These are phyloP conservation scores for Campylomormyrus numenius DNA, from an alignment of 2,113 vertebrate genomes.

Conservation along the genomic window DNA sequence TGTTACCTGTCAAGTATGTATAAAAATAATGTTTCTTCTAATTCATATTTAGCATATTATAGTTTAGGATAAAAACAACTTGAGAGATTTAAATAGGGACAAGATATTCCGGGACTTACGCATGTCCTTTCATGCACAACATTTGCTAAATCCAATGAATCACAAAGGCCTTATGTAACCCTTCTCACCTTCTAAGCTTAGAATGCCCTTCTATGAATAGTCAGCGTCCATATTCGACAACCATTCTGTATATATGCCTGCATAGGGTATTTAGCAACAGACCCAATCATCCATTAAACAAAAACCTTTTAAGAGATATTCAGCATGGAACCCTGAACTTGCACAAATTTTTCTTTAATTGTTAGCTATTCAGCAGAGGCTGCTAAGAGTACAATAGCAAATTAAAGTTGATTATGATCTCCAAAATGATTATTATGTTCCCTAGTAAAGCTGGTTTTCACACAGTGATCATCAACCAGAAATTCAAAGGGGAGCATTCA, in stretches of 20 bases:
- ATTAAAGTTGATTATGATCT: not conserved
- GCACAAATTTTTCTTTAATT: not conserved
- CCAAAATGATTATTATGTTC: not conserved
- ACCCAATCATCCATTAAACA: not conserved
- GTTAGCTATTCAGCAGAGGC: not conserved
- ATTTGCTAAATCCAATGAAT: conserved; percentile 7
- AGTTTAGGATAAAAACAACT: not conserved
- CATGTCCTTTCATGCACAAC: not conserved
- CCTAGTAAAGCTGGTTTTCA: too few relatives aligned
- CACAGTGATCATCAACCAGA: too few relatives aligned
- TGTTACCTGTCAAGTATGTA: not conserved
- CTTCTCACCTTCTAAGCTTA: conserved; percentile 2
- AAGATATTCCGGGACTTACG: not conserved
- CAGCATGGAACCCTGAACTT: not conserved
- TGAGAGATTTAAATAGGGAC: not conserved
- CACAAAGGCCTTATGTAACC: conserved; percentile 9
- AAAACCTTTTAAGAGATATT: not conserved
- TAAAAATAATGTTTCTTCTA: not conserved
- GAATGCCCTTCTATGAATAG: conserved; percentile 8
- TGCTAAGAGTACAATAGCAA: not conserved
- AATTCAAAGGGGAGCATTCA: not conserved
- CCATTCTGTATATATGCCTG: not conserved
- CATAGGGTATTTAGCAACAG: not conserved
- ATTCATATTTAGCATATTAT: not conserved
- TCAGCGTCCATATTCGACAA: not conserved